Evolutionary conservation across 2,113 vertebrate genomes (phyloP).

Genomic region (Pituophis catenifer): DNA sequence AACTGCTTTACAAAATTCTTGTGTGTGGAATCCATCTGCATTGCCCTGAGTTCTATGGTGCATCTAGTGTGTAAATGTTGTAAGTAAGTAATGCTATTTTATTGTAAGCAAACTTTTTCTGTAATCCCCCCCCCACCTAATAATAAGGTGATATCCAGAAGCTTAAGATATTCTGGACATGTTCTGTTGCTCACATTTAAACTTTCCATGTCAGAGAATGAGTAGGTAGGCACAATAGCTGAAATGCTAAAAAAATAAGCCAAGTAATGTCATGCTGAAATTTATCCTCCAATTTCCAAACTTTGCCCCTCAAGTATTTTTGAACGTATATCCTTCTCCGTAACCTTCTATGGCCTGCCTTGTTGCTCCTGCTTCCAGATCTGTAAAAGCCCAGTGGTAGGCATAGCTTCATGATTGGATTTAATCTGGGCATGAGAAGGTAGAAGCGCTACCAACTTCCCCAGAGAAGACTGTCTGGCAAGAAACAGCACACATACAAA

Average conservation of each 20-base stretch:
- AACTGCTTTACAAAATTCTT: not conserved
- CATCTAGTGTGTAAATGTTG: not conserved
- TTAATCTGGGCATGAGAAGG: not conserved
- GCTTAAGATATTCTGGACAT: not conserved
- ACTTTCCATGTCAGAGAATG: not conserved
- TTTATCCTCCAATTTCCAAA: not conserved
- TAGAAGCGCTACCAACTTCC: not conserved
- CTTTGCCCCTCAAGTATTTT: not conserved
- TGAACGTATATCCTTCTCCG: not conserved
- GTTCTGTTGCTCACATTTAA: not conserved
- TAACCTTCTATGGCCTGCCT: not conserved
- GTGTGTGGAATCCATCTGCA: not conserved
- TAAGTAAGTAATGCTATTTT: not conserved
- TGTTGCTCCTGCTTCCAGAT: not conserved
- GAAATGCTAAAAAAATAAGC: not conserved
- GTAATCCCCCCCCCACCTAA: not conserved
- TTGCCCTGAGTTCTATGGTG: not conserved
- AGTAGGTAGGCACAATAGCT: not conserved
- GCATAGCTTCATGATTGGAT: not conserved
- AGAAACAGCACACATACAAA: not conserved
- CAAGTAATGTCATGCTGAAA: not conserved
- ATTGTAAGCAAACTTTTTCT: not conserved
- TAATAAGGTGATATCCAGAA: not conserved
- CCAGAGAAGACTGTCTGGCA: not conserved
- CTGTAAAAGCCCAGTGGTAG: not conserved